Base-by-base conservation (phyloP, 2,888 invertebrate genomes). In the Creontiades dilutus region DNA sequence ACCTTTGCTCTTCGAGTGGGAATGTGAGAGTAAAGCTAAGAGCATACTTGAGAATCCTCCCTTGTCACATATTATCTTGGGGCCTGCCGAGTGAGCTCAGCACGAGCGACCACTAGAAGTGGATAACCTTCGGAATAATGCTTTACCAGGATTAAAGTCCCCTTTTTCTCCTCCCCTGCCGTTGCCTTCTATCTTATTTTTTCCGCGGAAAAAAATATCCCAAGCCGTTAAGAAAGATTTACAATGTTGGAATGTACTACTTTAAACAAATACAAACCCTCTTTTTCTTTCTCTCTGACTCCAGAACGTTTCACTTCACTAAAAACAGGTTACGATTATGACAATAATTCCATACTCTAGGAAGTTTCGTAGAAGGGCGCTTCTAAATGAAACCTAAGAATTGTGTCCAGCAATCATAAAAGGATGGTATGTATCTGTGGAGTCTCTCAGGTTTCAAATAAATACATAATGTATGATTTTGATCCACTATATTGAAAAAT, bases 51-150 rank as follows among this genome's bases (percentile, higher is more conserved):
- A n/a, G 76, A 76, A 76, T 76, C 76, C 81, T 81, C 82, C 68
- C 23, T 19, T 75, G 86, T 86, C 86, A 86, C 86, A 47, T 86
- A 75, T 86, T 86, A 86, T 86, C 61, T 61, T 23, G 16, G 19
- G 19, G 76, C n/a, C 76, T 61, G n/a, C n/a, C 61, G 16, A n/a
- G 61, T 61, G 61, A 61, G 68, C 23, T 7, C 12, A 27, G 68
- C 68, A 82, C 16, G 47, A 27, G 82, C 82, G 82, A 82, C 82
- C 82, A 14, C 82, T 23, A 82, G 82, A 52, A 82, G 82, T 52
- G 86, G 86, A 75, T 86, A 86, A 86, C 86, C 75, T 86, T 86
- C 86, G 46, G 86, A 75, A 86, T 86, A 86, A 86, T 86, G 86
- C 61, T 86, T 86, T 86, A 86, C 86, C 86, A 86, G 86, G 86